Base-by-base conservation (phyloP, 2,797 vertebrate species). In the Sebastolobus alascanus region DNA sequence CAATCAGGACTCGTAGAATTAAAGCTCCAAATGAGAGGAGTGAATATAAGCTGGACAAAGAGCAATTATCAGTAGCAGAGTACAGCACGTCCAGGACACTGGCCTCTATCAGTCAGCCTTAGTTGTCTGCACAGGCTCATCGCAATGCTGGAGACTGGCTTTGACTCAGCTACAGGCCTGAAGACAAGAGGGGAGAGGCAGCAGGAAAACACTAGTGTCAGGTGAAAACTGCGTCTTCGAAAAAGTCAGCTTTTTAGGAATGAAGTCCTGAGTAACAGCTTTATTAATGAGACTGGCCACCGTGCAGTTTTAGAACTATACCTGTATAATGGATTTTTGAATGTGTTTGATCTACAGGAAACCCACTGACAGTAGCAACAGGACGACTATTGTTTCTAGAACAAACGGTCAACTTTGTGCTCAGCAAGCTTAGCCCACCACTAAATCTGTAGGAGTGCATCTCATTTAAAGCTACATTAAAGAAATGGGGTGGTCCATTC, bases 51-150 rank as follows among this genome's bases (percentile, higher is more conserved):
- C 79, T 76, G 64, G 83, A 92, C 85, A 88, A 90, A 94, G 88
- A 92, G 84, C 82, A 90, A 90, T 94, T 94, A 93, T 89, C 79
- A 80, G 75, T 80, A 69, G 68, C 81, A 64, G 87, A 85, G 91
- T 82, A 90, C 85, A 84, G 85, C 54, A 79, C 40, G 67, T 91
- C 73, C 83, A 74, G 82, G 75, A 89, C 63, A 74, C 74, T 37
- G 35, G 80, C 70, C 82, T 86, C 78, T n/a, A 79, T 90, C 81
- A 82, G 66, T 86, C 80, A 73, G 88, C 72, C 75, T 37, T 27
- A 82, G 77, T 66, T 87, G 72, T 83, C 76, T 80, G 73, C 64
- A 71, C 78, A 77, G 77, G 70, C 56, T 90, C 70, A 65, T 85
- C 75, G 35, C 73, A 58, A 43, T 65, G 59, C 40, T 56, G 66